These are phyloP conservation scores for Petrophora chlorosata DNA, from an alignment of 2,888 invertebrate species.

Conservation along the genomic window DNA sequence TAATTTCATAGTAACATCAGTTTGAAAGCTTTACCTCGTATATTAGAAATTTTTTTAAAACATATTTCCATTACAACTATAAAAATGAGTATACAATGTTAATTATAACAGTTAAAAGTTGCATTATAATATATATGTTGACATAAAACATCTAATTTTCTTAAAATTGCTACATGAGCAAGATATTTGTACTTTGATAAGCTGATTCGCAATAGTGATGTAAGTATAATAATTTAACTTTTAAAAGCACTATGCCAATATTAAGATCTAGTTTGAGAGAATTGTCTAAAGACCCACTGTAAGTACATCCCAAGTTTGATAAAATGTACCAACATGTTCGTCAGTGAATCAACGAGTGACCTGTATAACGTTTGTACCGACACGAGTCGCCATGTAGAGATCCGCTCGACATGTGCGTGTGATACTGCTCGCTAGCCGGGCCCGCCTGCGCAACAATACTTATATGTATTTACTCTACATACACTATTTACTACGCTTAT, in stretches of 20 bases:
- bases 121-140: constrained; percentile 52
- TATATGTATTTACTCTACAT: constrained; percentile 41
- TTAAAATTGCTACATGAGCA: constrained; percentile 79
- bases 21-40: constrained; percentile 62
- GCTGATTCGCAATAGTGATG: constrained; percentile 54
- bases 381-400: constrained; percentile 62
- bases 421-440: constrained; percentile 41
- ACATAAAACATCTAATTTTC: constrained; percentile 55
- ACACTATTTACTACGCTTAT: constrained; percentile 51
- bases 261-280: constrained; percentile 62
- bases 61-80: constrained; percentile 57
- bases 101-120: constrained; percentile 52
- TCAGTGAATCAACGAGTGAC: constrained; percentile 44
- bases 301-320: constrained; percentile 47
- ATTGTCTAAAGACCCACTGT: constrained; percentile 67
- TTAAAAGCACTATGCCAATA: constrained; percentile 58
- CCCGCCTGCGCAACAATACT: constrained; percentile 53
- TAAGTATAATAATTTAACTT: constrained; percentile 37
- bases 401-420: constrained; percentile 36
- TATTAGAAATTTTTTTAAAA: constrained; percentile 57
- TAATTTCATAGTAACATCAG: constrained; percentile 45
- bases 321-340: constrained; percentile 46
- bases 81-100: constrained; percentile 72
- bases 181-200: constrained; percentile 76
- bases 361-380: constrained; percentile 45